Evolutionary conservation across 2,888 invertebrate genomes (phyloP).

Genomic region (Ochropacha duplaris): DNA sequence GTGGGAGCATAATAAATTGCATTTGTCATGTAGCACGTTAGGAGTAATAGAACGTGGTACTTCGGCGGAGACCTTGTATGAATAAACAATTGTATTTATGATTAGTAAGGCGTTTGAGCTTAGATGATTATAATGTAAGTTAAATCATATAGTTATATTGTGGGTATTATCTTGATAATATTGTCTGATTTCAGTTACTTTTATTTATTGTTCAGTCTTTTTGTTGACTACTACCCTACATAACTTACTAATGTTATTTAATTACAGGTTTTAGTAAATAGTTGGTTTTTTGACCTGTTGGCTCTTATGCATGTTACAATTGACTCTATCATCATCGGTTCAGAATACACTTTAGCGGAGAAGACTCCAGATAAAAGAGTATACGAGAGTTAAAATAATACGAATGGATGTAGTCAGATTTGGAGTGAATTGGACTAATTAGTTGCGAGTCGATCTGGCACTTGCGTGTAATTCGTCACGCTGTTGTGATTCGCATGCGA

Average conservation of each 20-base stretch:
- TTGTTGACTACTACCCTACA: too few relatives aligned
- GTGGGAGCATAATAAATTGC: conserved; percentile 65
- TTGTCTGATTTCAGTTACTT: neutral
- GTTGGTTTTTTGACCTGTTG: too few relatives aligned
- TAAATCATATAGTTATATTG: conserved; percentile 21
- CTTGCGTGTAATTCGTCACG: conserved; percentile 4
- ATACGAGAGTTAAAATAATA: too few relatives aligned
- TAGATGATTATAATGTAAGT: conserved; percentile 30
- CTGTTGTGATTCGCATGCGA: conserved; percentile 3
- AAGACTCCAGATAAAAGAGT: too few relatives aligned
- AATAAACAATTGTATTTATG: conserved; percentile 64
- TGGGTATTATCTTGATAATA: neutral
- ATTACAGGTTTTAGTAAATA: too few relatives aligned
- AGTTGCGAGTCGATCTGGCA: neutral
- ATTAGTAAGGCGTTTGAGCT: conserved; percentile 45
- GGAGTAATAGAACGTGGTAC: conserved; percentile 59
- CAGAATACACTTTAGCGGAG: too few relatives aligned
- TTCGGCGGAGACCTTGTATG: conserved; percentile 64
- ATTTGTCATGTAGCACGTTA: conserved; percentile 40
- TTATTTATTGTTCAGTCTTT: too few relatives aligned
- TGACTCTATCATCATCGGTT: too few relatives aligned
- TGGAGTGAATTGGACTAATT: neutral
- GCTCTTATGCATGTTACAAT: too few relatives aligned
- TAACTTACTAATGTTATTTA: too few relatives aligned
- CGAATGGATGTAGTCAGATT: too few relatives aligned